A percentile compares a stretch with the other conserved stretches of the same genome.
Evolutionary conservation across 2,113 vertebrate species (phyloP).

Genomic region (Coptodon rendalli): DNA sequence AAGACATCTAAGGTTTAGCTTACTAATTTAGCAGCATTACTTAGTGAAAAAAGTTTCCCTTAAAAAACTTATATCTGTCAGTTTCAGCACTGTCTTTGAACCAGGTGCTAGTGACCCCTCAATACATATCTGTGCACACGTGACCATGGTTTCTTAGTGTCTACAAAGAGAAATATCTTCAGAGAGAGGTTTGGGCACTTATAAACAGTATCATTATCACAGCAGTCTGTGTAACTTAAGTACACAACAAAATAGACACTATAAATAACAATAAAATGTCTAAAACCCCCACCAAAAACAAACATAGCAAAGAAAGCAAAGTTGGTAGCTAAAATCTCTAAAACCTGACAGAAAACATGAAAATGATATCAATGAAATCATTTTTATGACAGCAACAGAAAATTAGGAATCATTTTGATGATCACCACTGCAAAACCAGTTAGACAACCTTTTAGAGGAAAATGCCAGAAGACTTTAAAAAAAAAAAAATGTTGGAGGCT

Average conservation of each 20-base stretch:
- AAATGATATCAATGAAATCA: not conserved
- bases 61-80: too few species aligned
- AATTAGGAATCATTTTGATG: not conserved
- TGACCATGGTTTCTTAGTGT: not conserved
- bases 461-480: not conserved
- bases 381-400: not conserved
- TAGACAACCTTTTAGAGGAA: not conserved
- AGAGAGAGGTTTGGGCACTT: not conserved
- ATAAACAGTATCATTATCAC: not conserved
- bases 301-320: not conserved
- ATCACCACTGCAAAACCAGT: not conserved
- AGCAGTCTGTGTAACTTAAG: not conserved
- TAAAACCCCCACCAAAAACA: not conserved
- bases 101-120: too few species aligned
- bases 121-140: rapidly evolving
- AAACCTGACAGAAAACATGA: not conserved
- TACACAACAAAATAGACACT: not conserved
- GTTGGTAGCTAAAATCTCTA: not conserved
- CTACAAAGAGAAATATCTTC: not conserved
- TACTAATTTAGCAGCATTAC: not conserved
- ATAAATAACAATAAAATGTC: not conserved
- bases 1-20: not conserved
- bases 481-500: not conserved
- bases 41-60: too few species aligned
- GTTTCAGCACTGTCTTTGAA: too few species aligned